Evolutionary conservation across 2,113 vertebrate species (phyloP), one percentile per base, ranked within the genome.

Genomic region (Baryphthengus martii): DNA sequence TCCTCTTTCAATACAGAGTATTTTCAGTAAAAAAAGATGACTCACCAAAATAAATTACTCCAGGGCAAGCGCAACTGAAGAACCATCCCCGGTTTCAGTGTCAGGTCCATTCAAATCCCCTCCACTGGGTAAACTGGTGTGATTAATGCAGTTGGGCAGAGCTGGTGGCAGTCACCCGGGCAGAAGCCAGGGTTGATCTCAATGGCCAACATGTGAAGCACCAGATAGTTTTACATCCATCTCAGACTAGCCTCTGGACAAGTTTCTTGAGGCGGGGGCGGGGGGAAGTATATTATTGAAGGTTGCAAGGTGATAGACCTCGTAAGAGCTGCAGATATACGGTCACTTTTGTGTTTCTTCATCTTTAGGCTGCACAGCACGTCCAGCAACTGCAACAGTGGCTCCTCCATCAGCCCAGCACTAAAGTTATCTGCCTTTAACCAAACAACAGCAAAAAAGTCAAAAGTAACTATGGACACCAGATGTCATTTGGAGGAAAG

Each of bases 201-300:
- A 29, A 6, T 15, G 44, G 59, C 26, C 1, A 2, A 33, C 0
- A 0, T 17, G 28, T 25, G 25, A 28, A 44, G 28, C 73, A 68
- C n/a, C 45, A 73, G 37, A 45, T n/a, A 44, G 17, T 42, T 76
- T 56, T 55, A 67, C 40, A 24, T 21, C 20, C 37, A 31, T 8
- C 47, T 67, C 76, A n/a, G 15, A 62, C 3, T 31, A 68, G 21
- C 39, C 81, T 82, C 56, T 75, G 25, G 29, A 31, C 13, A 33
- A 47, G 31, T 7, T 58, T 52, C 62, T 63, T n/a, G n/a, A n/a
- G n/a, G n/a, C n/a, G n/a, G n/a, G n/a, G n/a, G 18, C 21, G 52
- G n/a, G 11, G 24, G 2, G 17, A 10, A 25, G 2, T 63, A 18
- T 39, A 55, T 47, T 17, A 42, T 19, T 18, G 15, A 5, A 2